These are phyloP conservation scores for Epinotia demarniana DNA, from an alignment of 2,888 invertebrate species.

Conservation along the genomic window DNA sequence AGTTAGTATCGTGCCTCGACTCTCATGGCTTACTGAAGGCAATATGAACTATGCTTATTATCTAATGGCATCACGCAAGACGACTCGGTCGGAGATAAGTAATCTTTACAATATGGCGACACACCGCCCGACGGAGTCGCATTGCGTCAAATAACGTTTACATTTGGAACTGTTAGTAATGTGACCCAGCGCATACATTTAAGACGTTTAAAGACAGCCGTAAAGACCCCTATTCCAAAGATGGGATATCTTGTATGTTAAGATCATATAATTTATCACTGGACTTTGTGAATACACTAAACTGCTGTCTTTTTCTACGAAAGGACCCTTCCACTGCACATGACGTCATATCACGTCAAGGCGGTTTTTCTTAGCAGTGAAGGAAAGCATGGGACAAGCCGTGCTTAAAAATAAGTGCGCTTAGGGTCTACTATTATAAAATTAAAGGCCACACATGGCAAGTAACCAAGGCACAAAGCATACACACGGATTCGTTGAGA, in stretches of 20 bases:
- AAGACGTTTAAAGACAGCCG: background rate
- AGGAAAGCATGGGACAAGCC: background rate
- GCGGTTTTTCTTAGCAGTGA: background rate
- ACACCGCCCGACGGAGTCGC: slow-evolving; percentile 8
- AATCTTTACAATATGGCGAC: slow-evolving; percentile 10
- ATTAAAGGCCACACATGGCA: slow-evolving; percentile 45
- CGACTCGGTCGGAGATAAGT: background rate
- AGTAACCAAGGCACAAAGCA: slow-evolving; percentile 16
- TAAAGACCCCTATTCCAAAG: background rate
- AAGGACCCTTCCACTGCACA: background rate
- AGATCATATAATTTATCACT: background rate
- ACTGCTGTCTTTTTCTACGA: background rate
- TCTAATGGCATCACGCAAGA: slow-evolving; percentile 37
- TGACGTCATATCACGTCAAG: background rate
- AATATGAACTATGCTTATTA: slow-evolving; percentile 35
- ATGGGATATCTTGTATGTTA: background rate
- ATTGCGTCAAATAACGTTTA: background rate
- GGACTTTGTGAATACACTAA: background rate
- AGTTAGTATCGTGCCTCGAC: background rate
- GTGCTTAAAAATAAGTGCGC: slow-evolving; percentile 21
- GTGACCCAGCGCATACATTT: slow-evolving; percentile 7
- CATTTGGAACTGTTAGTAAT: slow-evolving; percentile 33
- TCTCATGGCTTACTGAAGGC: slow-evolving; percentile 15
- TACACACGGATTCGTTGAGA: slow-evolving; percentile 51
- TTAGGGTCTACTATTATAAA: slow-evolving; percentile 28